Percentiles rank a stretch among this genome's conserved stretches.
phyloP scores from a whole-genome alignment of 2,797 vertebrate species.

The Anas acuta region DNA sequence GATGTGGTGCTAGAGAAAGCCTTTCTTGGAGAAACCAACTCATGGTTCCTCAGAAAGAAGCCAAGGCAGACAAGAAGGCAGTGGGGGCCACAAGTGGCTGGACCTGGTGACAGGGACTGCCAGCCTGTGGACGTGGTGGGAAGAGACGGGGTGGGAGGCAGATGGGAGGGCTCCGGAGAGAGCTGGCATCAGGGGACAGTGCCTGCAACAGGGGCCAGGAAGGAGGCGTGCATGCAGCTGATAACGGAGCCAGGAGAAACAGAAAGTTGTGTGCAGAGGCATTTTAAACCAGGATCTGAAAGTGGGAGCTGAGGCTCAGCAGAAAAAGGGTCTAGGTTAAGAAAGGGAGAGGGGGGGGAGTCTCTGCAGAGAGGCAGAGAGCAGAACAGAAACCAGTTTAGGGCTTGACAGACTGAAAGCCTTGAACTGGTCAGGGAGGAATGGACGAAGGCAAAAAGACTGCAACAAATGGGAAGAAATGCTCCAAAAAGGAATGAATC shows the following conservation, averaged over 20 bases:
- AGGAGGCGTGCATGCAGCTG: not conserved
- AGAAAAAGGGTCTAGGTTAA: not conserved
- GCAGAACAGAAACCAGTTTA: not conserved
- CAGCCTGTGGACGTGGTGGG: not conserved
- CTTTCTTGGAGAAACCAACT: not conserved
- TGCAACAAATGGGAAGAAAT: not conserved
- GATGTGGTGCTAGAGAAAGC: not conserved
- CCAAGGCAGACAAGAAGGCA: not conserved
- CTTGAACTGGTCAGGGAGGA: not conserved
- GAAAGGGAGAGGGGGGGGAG: fast-evolving
- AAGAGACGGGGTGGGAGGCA: not conserved
- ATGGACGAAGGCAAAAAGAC: not conserved
- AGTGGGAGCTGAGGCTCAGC: not conserved
- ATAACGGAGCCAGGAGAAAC: not conserved
- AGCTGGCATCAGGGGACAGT: not conserved
- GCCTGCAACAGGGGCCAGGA: not conserved
- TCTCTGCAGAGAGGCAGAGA: not conserved
- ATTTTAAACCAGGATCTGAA: not conserved
- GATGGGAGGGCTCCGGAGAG: not conserved
- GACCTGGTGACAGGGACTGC: not conserved
- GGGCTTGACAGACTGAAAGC: not conserved
- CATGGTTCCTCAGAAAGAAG: not conserved
- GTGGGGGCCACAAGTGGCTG: no score
- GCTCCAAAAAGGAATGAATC: not conserved
- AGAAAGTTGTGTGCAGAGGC: not conserved